A percentile compares a stretch with the other conserved stretches of the same genome.
Evolutionary conservation across 2,888 invertebrate genomes (phyloP).

Genomic region (Torymus texanus): DNA sequence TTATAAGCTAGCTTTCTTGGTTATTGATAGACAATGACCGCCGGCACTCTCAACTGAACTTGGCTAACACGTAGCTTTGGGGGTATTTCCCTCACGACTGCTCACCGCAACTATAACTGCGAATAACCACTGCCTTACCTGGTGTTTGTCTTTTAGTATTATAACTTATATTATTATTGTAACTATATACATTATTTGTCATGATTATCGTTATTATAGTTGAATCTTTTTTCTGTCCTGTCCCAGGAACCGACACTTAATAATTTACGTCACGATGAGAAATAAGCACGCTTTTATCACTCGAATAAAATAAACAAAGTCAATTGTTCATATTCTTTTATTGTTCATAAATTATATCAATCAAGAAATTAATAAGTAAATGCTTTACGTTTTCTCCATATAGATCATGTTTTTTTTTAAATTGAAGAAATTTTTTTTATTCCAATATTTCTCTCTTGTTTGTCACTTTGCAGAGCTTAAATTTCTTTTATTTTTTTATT

Average conservation of each 20-base stretch:
- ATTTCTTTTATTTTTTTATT: slow-evolving; percentile 46
- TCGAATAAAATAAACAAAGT: slow-evolving; percentile 36
- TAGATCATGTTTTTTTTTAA: slow-evolving; percentile 1
- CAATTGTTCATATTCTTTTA: not conserved
- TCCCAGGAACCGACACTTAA: slow-evolving; percentile 49
- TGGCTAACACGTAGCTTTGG: slow-evolving; percentile 76
- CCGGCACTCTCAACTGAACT: slow-evolving; percentile 67
- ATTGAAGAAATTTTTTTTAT: slow-evolving; percentile 49
- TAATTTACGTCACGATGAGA: slow-evolving; percentile 48
- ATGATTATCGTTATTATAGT: slow-evolving; percentile 55
- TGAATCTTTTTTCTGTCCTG: slow-evolving; percentile 44
- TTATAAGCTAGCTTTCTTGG: not conserved
- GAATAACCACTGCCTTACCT: slow-evolving; percentile 76
- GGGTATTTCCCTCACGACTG: slow-evolving; percentile 75
- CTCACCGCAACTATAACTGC: slow-evolving; percentile 76
- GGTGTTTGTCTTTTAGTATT: slow-evolving; percentile 74
- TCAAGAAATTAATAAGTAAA: slow-evolving; percentile 9
- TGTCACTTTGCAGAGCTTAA: slow-evolving; percentile 45
- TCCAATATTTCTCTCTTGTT: slow-evolving; percentile 24
- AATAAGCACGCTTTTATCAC: slow-evolving; percentile 55
- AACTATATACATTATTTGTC: slow-evolving; percentile 62
- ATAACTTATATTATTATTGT: slow-evolving; percentile 64
- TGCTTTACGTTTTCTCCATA: not conserved
- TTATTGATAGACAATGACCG: slow-evolving; percentile 4
- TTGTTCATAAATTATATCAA: slow-evolving; percentile 9